Percentiles rank a stretch among this genome's conserved stretches.
phyloP scores from a whole-genome alignment of 2,113 vertebrate genomes.

The Pseudopipra pipra region DNA sequence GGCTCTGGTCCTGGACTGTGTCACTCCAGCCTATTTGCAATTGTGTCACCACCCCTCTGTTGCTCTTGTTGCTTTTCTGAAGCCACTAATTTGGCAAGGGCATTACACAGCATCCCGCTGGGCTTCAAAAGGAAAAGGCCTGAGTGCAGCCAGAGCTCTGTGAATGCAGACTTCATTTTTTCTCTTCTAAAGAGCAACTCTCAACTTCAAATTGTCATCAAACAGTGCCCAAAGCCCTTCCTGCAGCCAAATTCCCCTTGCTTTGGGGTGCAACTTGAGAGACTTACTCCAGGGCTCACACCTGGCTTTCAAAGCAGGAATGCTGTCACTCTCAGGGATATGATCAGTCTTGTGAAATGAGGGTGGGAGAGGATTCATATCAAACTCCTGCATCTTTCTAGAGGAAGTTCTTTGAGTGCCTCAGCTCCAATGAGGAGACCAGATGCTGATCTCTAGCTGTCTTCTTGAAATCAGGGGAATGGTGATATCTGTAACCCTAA shows the following conservation, averaged over 20 bases:
- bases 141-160: not conserved
- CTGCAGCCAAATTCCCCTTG: not conserved
- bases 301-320: not conserved
- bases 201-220: not conserved
- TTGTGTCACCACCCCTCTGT: not conserved
- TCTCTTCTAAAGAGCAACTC: not conserved
- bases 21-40: not conserved
- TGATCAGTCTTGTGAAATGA: not conserved
- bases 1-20: not conserved
- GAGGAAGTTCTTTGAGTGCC: not conserved
- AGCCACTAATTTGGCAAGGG: not conserved
- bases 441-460: not conserved
- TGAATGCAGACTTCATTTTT: not conserved
- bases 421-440: not conserved
- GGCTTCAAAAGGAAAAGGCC: not conserved
- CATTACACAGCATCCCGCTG: not conserved
- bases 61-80: not conserved
- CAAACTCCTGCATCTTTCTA: fast-evolving
- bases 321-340: fast-evolving
- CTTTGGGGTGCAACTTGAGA: not conserved
- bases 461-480: not conserved
- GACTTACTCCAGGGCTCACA: not conserved
- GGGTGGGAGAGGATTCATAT: not conserved
- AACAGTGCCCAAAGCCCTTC: not conserved
- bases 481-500: not conserved